Conservation (phyloP, 2,113 vertebrate genomes). For the Alligator sinensis region DNA sequence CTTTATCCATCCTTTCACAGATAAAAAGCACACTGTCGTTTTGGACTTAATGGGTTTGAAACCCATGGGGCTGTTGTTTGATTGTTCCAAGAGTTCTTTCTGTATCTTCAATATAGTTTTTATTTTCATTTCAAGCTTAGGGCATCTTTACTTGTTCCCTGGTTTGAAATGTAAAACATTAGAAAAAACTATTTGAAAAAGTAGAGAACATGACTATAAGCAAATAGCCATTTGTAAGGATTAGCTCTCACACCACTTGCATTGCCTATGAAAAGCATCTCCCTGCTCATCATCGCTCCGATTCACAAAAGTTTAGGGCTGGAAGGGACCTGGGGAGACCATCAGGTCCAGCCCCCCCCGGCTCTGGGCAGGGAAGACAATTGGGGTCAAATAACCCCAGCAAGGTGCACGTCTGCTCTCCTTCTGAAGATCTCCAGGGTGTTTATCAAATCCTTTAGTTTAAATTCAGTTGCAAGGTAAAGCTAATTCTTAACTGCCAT, state of each 20-base stretch:
- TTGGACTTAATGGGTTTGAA: conserved; percentile 14
- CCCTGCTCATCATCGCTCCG: not conserved
- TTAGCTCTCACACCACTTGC: not conserved
- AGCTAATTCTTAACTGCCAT: not conserved
- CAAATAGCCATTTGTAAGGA: not conserved
- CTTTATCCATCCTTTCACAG: conserved; percentile 34
- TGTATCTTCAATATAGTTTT: not conserved
- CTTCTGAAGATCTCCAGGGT: too few relatives aligned
- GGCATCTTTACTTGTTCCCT: not conserved
- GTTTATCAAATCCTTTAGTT: not conserved
- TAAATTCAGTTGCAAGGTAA: not conserved
- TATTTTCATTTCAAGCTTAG: not conserved
- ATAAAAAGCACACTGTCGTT: not conserved
- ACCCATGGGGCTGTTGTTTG: not conserved
- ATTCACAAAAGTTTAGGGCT: too few relatives aligned
- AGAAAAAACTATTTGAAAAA: not conserved
- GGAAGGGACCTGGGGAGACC: too few relatives aligned
- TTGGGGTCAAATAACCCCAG: too few relatives aligned
- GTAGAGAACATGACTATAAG: not conserved
- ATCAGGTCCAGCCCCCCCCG: too few relatives aligned
- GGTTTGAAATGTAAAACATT: not conserved
- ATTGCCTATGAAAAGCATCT: not conserved
- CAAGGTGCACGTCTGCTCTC: too few relatives aligned
- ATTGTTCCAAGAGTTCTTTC: not conserved
- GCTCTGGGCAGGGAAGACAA: too few relatives aligned